Base-by-base conservation (phyloP, 2,888 invertebrate species). In the Brenthis daphne region DNA sequence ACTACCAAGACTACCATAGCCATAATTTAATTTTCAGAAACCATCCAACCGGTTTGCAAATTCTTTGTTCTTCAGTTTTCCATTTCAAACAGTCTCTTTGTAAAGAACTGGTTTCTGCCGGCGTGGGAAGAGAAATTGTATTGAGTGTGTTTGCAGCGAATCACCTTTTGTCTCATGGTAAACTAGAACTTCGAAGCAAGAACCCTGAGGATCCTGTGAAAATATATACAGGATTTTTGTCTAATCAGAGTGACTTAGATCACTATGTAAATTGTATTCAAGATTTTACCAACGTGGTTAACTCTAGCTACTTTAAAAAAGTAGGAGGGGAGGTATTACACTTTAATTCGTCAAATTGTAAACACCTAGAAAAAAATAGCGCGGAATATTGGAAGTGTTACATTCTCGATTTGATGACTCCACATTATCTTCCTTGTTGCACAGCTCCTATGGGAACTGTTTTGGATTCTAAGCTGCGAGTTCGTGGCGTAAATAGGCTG, bases 91-190 rank as follows among this genome's bases (percentile, higher is more conserved):
- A 43, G 37, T 43, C 37, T 11, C 2, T 43, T 11, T 83, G 82
- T 64, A 60, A 82, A 57, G 53, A 48, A 0, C 54, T 77, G 1
- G 76, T 74, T 55, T 51, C 78, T 4, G 71, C 65, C 0, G 75
- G 74, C 5, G 65, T 68, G 24, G 76, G 76, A 1, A 76, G 68
- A 50, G 75, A 76, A 56, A 50, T 73, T 0, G 13, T 82, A 3
- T 71, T 77, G 0, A 68, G 71, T 12, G 13, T 73, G 3, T n/a
- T 79, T 4, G 12, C 67, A 14, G 54, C 73, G 47, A 64, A 91
- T 0, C 83, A 90, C 64, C 93, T 94, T 0, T 79, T 87, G 74
- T 94, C 94, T 0, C 85, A 84, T 14, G 95, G 95, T 3, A 75
- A 79, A 47, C 75, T 96, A 0, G 82, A 86, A 16, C 80, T 96